Evolutionary conservation across 2,888 invertebrate genomes (phyloP).

Genomic region (Odontothrips loti): DNA sequence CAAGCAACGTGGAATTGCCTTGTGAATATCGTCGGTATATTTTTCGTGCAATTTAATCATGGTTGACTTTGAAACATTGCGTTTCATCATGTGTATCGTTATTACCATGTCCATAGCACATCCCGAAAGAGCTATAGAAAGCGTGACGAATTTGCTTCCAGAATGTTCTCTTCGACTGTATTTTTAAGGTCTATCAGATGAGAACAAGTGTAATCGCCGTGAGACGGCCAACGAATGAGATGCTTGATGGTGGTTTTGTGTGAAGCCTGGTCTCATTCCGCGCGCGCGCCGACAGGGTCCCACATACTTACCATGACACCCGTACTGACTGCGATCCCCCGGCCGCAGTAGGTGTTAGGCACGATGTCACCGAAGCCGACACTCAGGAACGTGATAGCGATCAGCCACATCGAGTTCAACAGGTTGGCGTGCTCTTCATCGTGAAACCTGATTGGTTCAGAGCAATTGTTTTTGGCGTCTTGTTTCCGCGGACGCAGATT

Average conservation of each 20-base stretch:
- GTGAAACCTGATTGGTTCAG: conserved; percentile 71
- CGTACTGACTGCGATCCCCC: conserved; percentile 97
- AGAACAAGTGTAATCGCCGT: too few relatives aligned
- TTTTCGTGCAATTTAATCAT: too few relatives aligned
- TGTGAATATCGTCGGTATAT: too few relatives aligned
- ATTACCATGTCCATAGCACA: too few relatives aligned
- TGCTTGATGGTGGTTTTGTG: neutral
- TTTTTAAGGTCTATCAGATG: too few relatives aligned
- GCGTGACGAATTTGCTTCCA: too few relatives aligned
- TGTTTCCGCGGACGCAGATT: neutral
- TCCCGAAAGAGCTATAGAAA: too few relatives aligned
- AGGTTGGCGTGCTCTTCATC: conserved; percentile 98
- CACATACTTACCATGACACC: conserved; percentile 94
- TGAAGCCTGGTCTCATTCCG: conserved; percentile 13
- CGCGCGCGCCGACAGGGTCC: neutral
- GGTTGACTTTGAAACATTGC: too few relatives aligned
- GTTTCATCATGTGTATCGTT: too few relatives aligned
- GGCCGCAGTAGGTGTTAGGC: conserved; percentile 99
- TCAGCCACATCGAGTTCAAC: conserved; percentile 99
- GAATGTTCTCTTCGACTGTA: too few relatives aligned
- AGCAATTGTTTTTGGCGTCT: neutral
- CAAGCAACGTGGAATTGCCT: too few relatives aligned
- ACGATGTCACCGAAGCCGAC: conserved; percentile 99
- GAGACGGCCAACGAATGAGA: too few relatives aligned
- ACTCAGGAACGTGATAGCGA: conserved; percentile 99